Evolutionary conservation across 2,797 vertebrate species (phyloP), one percentile per base, ranked within the genome.

Genomic region (Staurois parvus): DNA sequence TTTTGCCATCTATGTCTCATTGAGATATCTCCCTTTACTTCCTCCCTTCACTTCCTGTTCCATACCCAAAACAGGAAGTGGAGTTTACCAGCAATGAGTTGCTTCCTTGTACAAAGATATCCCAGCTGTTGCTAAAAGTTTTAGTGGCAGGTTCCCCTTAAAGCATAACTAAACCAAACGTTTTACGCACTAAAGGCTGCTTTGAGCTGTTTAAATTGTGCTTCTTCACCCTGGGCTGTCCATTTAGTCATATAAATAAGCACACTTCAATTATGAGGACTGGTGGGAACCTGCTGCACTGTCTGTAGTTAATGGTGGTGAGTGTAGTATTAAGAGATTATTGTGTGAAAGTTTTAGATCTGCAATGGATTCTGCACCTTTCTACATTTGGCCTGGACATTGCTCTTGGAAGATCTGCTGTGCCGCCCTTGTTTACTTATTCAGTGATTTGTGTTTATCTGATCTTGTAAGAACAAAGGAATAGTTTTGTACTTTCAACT

Each of bases 391-490:
- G 73, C 13, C 76, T 48, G 24, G n/a, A 68, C 26, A 72, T 76
- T 56, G 11, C 70, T 81, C 37, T n/a, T 42, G 19, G 42, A 45
- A 45, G 42, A 45, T 45, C 72, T 28, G 77, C 37, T 26, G 26
- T 26, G 79, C 37, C 52, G 72, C 73, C 48, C 21, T n/a, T 79
- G 59, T 79, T 74, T 80, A 64, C 84, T 30, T 66, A 40, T 52
- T 28, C 26, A 48, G 70, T 34, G 3, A 85, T 85, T 74, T 74
- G 64, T 67, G 42, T 56, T 74, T 66, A 75, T 83, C 73, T 83
- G 56, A 73, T 73, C 48, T 24, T 64, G 1, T 24, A 19, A 83
- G 85, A 83, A 86, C 85, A 86, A 86, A 86, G 85, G 40, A 24
- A 72, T 72, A 9, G 72, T 82, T 78, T 83, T 40, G 48, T 77